Evolutionary conservation across 1,140 invertebrate genomes (phyloP), one percentile per base, ranked within the genome.

Genomic region (Dreissena rostriformis): DNA sequence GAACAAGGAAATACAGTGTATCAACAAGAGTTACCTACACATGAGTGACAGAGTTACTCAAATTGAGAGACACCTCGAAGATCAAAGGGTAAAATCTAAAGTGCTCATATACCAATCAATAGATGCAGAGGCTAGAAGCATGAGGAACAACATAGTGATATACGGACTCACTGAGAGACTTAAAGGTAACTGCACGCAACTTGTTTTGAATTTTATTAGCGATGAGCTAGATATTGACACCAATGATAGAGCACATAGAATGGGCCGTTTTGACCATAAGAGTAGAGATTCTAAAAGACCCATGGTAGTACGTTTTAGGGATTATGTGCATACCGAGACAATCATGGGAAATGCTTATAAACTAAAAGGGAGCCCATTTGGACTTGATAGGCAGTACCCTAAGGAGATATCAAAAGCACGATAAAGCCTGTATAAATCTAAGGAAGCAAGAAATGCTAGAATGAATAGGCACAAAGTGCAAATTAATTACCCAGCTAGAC

Each of bases 401-500:
- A 52, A 55, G 51, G 71, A 55, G 24, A 74, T 74, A 10, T 10
- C 71, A 14, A 5, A 15, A 22, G 71, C 71, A 19, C 71, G 71
- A 22, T 39, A 51, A 52, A 53, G 24, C 10, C 11, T 74, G 17
- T 74, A 53, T 55, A n/a, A 74, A 51, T 53, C 17, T 14, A 6
- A 52, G 52, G 11, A 19, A 26, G 14, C 29, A 74, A 10, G 11
- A 17, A 17, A 14, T 14, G 15, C 71, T 39, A 70, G 26, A 19
- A 19, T 29, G 11, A 29, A 70, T 28, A 70, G 49, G n/a, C 49
- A 29, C n/a, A 70, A 70, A 70, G 29, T 70, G 17, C 67, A 26
- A 73, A 73, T 73, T 14, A 24, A 73, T 19, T 73, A 73, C 24
- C 71, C 71, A 53, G 71, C 71, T 6, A 73, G 55, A 22, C 24